Evolutionary conservation across 2,888 invertebrate genomes (phyloP), one percentile per base, ranked within the genome.

Genomic region (Trichacis sp.): DNA sequence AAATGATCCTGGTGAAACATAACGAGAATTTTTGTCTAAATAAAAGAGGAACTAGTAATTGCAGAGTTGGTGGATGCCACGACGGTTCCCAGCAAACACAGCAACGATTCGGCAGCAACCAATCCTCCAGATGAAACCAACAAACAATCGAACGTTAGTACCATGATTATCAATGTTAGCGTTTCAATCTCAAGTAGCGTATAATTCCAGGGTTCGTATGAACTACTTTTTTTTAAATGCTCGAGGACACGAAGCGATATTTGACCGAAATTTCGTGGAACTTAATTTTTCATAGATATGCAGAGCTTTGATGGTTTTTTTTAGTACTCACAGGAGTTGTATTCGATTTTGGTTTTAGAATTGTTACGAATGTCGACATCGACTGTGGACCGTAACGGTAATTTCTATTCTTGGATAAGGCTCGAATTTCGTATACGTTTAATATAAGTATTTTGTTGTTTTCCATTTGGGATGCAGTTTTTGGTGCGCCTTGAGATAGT

Each of bases 51-150:
- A 73, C 63, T 75, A 78, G 73, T 78, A 54, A 77, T 74, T 71
- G 76, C 81, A 76, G 80, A 81, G 70, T 79, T 81, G 79, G 72
- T 80, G 75, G 82, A 81, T 57, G 80, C 75, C 60, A 82, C 75
- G 70, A 76, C 81, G 72, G 2, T 14, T 40, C 76, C 79, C 38
- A 77, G 75, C 66, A 76, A 78, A 67, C 76, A 75, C 72, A 78
- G 76, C 70, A 69, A 72, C 70, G 64, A 72, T 36, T 57, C 73
- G 54, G 63, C 77, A 43, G 74, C 75, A 72, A 73, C 73, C 68
- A 77, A 73, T 71, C 68, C 73, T 67, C 70, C 73, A 74, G 81
- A 81, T 42, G 78, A 80, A 69, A 74, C 69, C 72, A 75, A 67
- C 70, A 75, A 76, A 74, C 78, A 77, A 64, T 69, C 72, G 64